Conservation (phyloP, 2,797 vertebrate species). For the Lerista edwardsae region DNA sequence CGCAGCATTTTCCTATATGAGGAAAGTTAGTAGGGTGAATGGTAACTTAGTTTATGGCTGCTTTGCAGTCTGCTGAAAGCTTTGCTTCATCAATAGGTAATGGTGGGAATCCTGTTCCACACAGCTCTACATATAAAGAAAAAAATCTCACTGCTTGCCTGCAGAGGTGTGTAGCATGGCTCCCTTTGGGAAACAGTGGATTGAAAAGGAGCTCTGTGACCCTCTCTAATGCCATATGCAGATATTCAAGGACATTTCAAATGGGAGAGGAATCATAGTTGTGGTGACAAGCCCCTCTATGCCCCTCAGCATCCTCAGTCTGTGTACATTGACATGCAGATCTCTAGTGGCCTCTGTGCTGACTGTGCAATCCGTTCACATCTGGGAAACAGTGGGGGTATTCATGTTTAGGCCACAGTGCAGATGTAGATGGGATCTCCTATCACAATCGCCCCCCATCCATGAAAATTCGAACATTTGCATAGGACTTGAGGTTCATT, state of each 20-base stretch:
- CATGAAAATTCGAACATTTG: background rate
- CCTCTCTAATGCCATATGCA: background rate
- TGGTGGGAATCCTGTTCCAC: background rate
- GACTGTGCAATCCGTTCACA: background rate
- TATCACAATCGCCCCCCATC: background rate
- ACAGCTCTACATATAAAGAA: background rate
- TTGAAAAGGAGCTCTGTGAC: background rate
- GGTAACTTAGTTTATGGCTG: background rate
- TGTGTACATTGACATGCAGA: background rate
- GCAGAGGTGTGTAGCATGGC: background rate
- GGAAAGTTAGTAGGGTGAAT: background rate
- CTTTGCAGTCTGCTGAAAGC: background rate
- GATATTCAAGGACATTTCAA: constrained; percentile 2
- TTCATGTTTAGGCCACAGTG: background rate
- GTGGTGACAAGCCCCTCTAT: background rate
- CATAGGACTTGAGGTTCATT: background rate
- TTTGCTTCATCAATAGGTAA: background rate
- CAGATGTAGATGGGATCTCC: background rate
- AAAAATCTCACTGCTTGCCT: background rate
- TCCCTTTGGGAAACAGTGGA: background rate
- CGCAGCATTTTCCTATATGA: background rate
- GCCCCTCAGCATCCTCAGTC: background rate
- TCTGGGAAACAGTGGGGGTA: background rate
- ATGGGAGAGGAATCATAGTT: background rate
- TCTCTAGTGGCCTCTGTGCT: background rate